Base-by-base conservation (phyloP, 2,113 vertebrate species). In the Tringa solitaria region DNA sequence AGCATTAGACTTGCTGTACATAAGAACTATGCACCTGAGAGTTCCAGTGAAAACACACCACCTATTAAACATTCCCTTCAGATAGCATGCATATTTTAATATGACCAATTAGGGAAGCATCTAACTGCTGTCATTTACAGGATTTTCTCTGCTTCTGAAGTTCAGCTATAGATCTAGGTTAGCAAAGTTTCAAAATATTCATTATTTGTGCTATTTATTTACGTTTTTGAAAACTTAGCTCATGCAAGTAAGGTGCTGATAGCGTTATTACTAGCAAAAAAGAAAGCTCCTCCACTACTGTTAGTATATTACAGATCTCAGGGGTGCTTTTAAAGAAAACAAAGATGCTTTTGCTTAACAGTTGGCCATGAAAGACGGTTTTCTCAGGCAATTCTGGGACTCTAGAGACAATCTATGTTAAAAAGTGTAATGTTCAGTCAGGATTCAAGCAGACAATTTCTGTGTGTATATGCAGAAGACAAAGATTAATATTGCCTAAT, bases 401-500 rank as follows among this genome's bases (percentile, higher is more conserved):
- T 87, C 93, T 4, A 4, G 95, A 97, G 96, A 95, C 89, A 96
- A 87, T 48, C 86, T 91, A 32, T 88, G 87, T 82, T 92, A 89
- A 84, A 93, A 93, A 94, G 57, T 30, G 12, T 64, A 95, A 95
- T 43, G 41, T 83, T 92, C 89, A 95, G 14, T 81, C 50, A 70
- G 59, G 68, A 90, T 46, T 84, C 56, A 67, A 81, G 56, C 8
- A 74, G 56, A 78, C 5, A 26, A 60, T 87, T 92, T 92, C 39
- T 60, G 1, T 27, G 21, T 35, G 7, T 33, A 12, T 26, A 76
- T 32, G 43, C 37, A 50, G 72, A 88, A 91, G 30, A 68, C 12
- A 89, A 50, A 86, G 9, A 73, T 13, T 16, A 92, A 41, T 41
- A 27, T 6, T 86, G 68, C n/a, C n/a, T 70, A 61, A 73, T 21